Evolutionary conservation across 1,140 invertebrate species (phyloP).

Genomic region (Macrocentrus cingulum): DNA sequence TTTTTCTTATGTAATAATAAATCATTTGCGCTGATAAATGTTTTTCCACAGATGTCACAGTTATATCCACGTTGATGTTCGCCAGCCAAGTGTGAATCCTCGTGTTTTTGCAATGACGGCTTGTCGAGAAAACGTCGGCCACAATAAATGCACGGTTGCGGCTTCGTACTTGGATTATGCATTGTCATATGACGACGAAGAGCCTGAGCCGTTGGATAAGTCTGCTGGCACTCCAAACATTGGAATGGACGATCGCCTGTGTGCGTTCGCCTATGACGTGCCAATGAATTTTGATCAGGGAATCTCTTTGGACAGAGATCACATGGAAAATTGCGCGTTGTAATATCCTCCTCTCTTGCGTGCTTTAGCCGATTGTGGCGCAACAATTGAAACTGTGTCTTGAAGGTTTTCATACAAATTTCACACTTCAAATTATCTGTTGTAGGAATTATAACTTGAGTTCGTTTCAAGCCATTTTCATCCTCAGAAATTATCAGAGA

Average conservation of each 20-base stretch:
- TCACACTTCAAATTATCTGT: conserved; percentile 53
- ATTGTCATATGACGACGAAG: conserved; percentile 50
- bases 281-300: conserved; percentile 55
- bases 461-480: conserved; percentile 55
- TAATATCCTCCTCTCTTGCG: conserved; percentile 56
- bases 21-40: conserved; percentile 46
- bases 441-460: conserved; percentile 58
- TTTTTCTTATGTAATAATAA: conserved; percentile 54
- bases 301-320: conserved; percentile 57
- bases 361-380: conserved; percentile 56
- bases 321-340: conserved; percentile 56
- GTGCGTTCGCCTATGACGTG: conserved; percentile 51
- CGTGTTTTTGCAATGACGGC: conserved; percentile 48
- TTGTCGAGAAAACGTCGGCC: conserved; percentile 54
- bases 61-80: conserved; percentile 48
- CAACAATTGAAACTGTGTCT: conserved; percentile 53
- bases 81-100: conserved; percentile 52
- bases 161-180: conserved; percentile 53
- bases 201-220: conserved; percentile 50
- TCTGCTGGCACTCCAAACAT: conserved; percentile 54
- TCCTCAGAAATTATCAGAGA: conserved; percentile 57
- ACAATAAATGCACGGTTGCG: conserved; percentile 55
- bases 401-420: conserved; percentile 54
- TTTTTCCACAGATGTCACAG: conserved; percentile 54
- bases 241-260: conserved; percentile 53